Evolutionary conservation across 2,113 vertebrate genomes (phyloP), one percentile per base, ranked within the genome.

Genomic region (Hystrix cristata): DNA sequence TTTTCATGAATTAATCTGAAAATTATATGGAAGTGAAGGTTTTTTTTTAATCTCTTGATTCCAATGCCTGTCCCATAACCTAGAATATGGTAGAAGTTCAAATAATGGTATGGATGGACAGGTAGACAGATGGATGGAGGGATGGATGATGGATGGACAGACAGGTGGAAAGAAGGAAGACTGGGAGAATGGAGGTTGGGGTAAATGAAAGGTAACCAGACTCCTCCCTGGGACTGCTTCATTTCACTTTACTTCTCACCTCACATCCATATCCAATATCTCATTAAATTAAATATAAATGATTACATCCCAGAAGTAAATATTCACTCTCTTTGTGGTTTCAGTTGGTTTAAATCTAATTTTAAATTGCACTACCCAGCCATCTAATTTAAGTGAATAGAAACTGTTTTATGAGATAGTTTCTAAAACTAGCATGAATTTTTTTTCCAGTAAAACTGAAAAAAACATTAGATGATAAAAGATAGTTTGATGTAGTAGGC

Each of bases 341-440:
- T 95, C 60, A 87, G 69, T 3, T 43, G 5, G 96, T 51, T 92
- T 76, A 81, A 93, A 88, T 81, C 10, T 43, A 65, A 14, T 93
- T 91, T 76, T 38, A 38, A 38, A 38, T 38, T 38, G 38, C 38
- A 38, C 38, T 38, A 38, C 38, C 38, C 38, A 38, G 38, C 38
- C 38, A 88, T 81, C 10, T 43, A 65, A 14, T 93, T 91, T 76
- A 93, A 90, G 69, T 76, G 53, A 81, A 92, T 80, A 69, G 10
- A 95, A 91, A 87, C 80, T 95, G 48, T 53, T 91, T 90, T 48
- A 92, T 87, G 34, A 95, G 82, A 88, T 81, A 13, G 81, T 67
- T 89, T 80, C n/a, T 2, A 34, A 95, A 90, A 85, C 13, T 71
- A 86, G 60, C 80, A 16, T 60, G 12, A 65, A 92, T 46, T 2